A percentile compares a stretch with the other conserved stretches of the same genome.
Evolutionary conservation across 2,888 invertebrate genomes (phyloP).

Genomic region (Marronus borbonicus): DNA sequence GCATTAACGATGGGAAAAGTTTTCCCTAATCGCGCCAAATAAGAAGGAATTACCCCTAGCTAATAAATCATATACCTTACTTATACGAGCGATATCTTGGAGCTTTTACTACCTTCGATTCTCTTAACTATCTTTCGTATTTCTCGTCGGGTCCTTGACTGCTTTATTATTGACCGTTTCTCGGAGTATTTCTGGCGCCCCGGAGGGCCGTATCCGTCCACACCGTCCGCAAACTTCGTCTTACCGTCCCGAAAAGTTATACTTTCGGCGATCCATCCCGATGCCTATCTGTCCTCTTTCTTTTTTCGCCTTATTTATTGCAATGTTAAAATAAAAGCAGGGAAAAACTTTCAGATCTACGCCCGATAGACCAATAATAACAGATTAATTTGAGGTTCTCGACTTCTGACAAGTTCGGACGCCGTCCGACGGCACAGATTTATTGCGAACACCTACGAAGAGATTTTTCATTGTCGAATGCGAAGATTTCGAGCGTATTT

Average conservation of each 20-base stretch:
- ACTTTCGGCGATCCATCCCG: slow-evolving; percentile 50
- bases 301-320: slow-evolving; percentile 53
- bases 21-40: too few species aligned
- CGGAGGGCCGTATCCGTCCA: slow-evolving; percentile 52
- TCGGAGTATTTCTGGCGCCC: slow-evolving; percentile 54
- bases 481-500: neutral
- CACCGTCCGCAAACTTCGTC: slow-evolving; percentile 47
- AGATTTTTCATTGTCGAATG: slow-evolving; percentile 23
- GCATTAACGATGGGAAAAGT: too few species aligned
- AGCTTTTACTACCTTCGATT: too few species aligned
- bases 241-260: slow-evolving; percentile 50
- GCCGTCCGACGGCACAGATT: slow-evolving; percentile 27
- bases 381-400: slow-evolving; percentile 52
- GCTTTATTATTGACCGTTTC: slow-evolving; percentile 55
- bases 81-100: too few species aligned
- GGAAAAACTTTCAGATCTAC: slow-evolving; percentile 47
- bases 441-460: slow-evolving; percentile 46
- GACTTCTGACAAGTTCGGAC: slow-evolving; percentile 39
- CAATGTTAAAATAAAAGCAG: slow-evolving; percentile 56
- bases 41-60: too few species aligned
- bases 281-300: slow-evolving; percentile 45
- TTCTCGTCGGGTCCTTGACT: slow-evolving; percentile 48
- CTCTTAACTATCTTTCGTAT: slow-evolving; percentile 39
- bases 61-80: too few species aligned
- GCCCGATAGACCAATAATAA: slow-evolving; percentile 52